These are phyloP conservation scores for Galago senegalensis DNA, from an alignment of 2,797 vertebrate genomes.

Conservation along the genomic window DNA sequence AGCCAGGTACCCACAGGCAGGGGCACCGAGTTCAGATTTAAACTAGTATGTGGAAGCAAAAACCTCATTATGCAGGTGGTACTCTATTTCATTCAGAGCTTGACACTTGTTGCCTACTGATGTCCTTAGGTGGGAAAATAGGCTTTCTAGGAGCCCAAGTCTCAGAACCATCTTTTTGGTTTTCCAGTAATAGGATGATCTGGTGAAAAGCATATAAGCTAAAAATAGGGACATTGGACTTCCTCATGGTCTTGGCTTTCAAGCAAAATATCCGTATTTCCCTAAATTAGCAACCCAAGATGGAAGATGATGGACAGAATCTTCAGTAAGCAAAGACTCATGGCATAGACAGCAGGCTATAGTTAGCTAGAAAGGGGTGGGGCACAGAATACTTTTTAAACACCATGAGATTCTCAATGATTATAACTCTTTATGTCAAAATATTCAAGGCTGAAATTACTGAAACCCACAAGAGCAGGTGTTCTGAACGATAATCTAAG, in stretches of 20 bases:
- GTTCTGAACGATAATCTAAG: slow-evolving; percentile 88
- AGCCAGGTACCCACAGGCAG: background rate
- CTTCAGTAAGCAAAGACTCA: slow-evolving; percentile 59
- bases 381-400: slow-evolving; percentile 78
- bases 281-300: slow-evolving; percentile 42
- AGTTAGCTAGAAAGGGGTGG: slow-evolving; percentile 78
- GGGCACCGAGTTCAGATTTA: background rate
- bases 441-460: slow-evolving; percentile 87
- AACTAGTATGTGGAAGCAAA: slow-evolving; percentile 10
- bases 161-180: background rate
- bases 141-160: background rate
- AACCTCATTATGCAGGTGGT: background rate
- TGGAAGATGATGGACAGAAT: slow-evolving; percentile 30
- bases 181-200: background rate
- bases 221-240: background rate
- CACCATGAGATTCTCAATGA: slow-evolving; percentile 84
- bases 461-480: slow-evolving; percentile 88
- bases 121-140: background rate
- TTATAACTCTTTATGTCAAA: slow-evolving; percentile 89
- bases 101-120: background rate
- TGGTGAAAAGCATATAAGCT: background rate
- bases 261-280: background rate
- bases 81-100: background rate
- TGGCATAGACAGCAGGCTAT: slow-evolving; percentile 33
- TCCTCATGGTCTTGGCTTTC: background rate